Base-by-base conservation (phyloP, 2,113 vertebrate genomes). In the Ifrita kowaldi region DNA sequence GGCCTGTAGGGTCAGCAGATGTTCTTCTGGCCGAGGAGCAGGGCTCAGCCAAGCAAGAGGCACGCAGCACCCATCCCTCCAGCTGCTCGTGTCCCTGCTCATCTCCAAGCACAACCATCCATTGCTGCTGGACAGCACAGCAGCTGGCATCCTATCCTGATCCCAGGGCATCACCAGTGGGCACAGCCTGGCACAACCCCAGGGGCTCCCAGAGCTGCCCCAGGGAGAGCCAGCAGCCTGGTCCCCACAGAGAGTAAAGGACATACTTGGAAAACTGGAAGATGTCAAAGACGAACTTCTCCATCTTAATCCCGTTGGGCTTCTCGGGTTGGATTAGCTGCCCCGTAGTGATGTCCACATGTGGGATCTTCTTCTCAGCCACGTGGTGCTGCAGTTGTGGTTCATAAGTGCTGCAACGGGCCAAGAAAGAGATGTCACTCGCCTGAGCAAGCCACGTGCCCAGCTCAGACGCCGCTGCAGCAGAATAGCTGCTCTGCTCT, bases 261-360 rank as follows among this genome's bases (percentile, higher is more conserved):
- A 97, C 99, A 80, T 98, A 99, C 99, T 99, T 99, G 91, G 99
- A 98, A 96, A 99, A 99, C 97, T 99, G 99, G 98, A 99, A 99
- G 98, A 99, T 99, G 98, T 99, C 99, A 10, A 99, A 99, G 91
- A 99, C 99, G 10, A 99, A 99, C 92, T 99, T 99, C 95, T 99
- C 99, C 99, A 99, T 99, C 97, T 99, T 99, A 92, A 99, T 99
- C 57, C 99, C 99, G 0, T 99, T 99, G 53, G 99, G 99, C 95
- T 99, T 99, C 93, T 99, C 99, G 0, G 99, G 99, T 84, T 98
- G 98, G 97, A 99, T 92, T 52, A 97, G 94, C n/a, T 98, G 98
- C 47, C 99, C 99, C 62, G 97, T 96, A 37, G 94, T 5, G 6
- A 96, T 65, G 67, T 99, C 98, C 97, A 99, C 97, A 6, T 98